phyloP scores from a whole-genome alignment of 2,113 vertebrate species.

The Chaetorhynchus papuensis region DNA sequence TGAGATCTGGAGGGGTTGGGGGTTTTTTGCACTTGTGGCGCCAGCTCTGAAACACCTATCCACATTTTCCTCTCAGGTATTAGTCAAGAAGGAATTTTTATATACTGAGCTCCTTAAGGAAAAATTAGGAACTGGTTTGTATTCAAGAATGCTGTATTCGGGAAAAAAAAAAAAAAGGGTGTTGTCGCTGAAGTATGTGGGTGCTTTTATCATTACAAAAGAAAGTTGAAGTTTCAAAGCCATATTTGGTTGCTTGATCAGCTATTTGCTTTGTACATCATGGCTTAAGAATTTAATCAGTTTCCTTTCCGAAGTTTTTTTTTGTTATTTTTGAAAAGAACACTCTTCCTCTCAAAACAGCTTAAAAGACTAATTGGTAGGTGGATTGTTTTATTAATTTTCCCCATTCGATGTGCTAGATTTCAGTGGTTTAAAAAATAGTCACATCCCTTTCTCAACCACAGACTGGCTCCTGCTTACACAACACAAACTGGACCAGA shows the following conservation, averaged over 20 bases:
- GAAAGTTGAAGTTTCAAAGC: conserved; percentile 28
- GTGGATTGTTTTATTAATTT: background rate
- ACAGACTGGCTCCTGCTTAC: background rate
- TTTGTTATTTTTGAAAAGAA: background rate
- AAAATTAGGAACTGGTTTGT: background rate
- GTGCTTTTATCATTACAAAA: conserved; percentile 14
- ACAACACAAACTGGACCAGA: background rate
- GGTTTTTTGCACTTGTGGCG: background rate
- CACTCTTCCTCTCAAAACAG: background rate
- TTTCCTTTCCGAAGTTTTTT: conserved; percentile 1
- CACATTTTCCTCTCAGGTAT: background rate
- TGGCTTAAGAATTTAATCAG: conserved; percentile 45
- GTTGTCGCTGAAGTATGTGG: background rate
- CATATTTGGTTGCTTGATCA: conserved; percentile 40
- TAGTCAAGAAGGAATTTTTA: background rate
- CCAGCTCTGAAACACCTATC: background rate
- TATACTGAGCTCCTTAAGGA: background rate
- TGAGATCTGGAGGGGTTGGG: background rate
- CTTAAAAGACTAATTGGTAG: background rate
- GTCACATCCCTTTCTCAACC: background rate
- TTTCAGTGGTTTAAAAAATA: background rate
- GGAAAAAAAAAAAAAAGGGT: background rate
- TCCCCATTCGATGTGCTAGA: background rate
- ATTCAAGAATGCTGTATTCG: background rate
- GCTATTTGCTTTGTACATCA: conserved; percentile 34